These are phyloP conservation scores for Drosophila chauvacae DNA, from an alignment of 1,140 invertebrate species.

Conservation along the genomic window DNA sequence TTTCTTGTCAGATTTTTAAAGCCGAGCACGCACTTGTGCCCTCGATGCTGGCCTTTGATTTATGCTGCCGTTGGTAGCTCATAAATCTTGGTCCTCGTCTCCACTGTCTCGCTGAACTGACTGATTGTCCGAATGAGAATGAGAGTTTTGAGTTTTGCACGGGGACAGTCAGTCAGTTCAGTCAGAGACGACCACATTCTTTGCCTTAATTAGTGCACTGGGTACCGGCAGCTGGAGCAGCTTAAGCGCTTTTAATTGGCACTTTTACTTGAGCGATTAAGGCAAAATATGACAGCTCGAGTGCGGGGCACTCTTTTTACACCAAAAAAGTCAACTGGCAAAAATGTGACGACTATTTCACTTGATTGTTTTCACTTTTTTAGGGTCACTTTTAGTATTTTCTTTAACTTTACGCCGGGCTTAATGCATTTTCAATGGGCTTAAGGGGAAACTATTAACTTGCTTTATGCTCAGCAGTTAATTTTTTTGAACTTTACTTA, in stretches of 20 bases:
- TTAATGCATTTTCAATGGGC: background rate
- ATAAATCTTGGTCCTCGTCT: conserved; percentile 59
- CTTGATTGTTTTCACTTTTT: conserved; percentile 12
- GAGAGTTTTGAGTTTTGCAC: conserved; percentile 23
- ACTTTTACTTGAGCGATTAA: conserved; percentile 72
- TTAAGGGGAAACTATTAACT: background rate
- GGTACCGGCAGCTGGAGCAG: conserved; percentile 10
- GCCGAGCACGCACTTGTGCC: conserved; percentile 77
- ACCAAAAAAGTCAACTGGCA: conserved; percentile 1
- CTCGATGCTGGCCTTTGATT: conserved; percentile 73
- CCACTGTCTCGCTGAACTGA: conserved; percentile 46
- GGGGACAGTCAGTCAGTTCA: conserved; percentile 7
- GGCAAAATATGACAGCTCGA: conserved; percentile 71
- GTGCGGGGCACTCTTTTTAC: background rate
- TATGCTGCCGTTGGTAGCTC: conserved; percentile 60
- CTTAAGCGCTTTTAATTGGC: conserved; percentile 72
- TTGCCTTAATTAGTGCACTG: conserved; percentile 64
- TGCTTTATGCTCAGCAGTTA: background rate
- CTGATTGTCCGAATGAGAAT: conserved; percentile 52
- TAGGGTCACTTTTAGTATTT: background rate
- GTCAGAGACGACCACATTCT: conserved; percentile 42
- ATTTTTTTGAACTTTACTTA: background rate
- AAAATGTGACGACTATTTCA: conserved; percentile 19
- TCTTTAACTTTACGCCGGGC: background rate
- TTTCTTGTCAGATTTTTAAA: conserved; percentile 31